A percentile compares a stretch with the other conserved stretches of the same genome.
phyloP scores from a whole-genome alignment of 2,113 vertebrate genomes.

The Microtus richardsoni region DNA sequence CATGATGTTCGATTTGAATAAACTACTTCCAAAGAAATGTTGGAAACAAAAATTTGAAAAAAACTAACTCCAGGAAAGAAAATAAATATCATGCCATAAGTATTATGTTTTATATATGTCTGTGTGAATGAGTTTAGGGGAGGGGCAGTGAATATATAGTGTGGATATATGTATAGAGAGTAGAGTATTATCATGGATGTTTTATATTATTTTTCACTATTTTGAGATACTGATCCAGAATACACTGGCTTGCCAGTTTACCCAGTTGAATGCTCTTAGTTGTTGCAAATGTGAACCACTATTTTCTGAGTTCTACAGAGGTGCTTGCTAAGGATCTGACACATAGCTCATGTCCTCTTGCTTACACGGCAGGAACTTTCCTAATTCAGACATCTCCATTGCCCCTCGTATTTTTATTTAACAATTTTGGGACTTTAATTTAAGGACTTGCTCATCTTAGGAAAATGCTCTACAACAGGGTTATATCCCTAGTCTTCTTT shows the following conservation, averaged over 20 bases:
- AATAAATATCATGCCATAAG: background rate
- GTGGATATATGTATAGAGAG: background rate
- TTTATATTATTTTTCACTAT: no score
- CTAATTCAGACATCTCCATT: background rate
- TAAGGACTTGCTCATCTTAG: background rate
- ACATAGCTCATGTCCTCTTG: no score
- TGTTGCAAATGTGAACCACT: background rate
- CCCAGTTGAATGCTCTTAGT: background rate
- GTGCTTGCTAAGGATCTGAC: background rate
- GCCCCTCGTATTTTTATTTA: background rate
- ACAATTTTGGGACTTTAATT: background rate
- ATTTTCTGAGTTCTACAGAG: background rate
- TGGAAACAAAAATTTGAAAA: background rate
- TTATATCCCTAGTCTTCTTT: background rate
- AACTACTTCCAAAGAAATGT: background rate
- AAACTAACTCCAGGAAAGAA: background rate
- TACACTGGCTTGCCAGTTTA: background rate
- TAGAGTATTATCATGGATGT: background rate
- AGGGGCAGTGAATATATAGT: background rate
- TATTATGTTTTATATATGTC: background rate
- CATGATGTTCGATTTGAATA: background rate
- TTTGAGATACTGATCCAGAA: background rate
- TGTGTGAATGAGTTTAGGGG: background rate
- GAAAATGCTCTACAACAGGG: background rate
- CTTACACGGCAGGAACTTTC: background rate